Evolutionary conservation across 2,113 vertebrate species (phyloP).

Genomic region (Bufo gargarizans): DNA sequence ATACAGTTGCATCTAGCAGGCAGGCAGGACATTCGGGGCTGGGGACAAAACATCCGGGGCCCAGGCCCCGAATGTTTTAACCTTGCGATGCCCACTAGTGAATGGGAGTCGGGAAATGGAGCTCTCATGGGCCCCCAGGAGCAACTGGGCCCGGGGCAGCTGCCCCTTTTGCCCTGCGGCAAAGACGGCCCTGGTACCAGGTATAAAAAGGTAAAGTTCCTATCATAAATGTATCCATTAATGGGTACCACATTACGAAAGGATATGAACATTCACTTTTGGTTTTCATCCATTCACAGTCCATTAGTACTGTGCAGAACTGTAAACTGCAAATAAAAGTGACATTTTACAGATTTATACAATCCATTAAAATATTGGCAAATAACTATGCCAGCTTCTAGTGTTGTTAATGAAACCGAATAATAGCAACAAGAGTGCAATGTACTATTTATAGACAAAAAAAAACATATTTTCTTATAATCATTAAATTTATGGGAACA

Average conservation of each 20-base stretch:
- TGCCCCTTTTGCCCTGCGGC: no score
- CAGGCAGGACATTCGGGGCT: no score
- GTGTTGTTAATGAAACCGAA: background rate
- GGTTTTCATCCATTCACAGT: constrained; percentile 20
- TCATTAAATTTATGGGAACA: background rate
- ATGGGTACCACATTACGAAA: background rate
- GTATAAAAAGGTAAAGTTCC: background rate
- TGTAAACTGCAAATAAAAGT: background rate
- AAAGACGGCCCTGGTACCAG: no score
- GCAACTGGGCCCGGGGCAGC: no score
- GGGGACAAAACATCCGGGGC: no score
- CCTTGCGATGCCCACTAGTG: no score
- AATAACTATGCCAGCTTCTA: background rate
- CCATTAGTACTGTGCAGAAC: background rate
- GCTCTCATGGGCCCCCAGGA: no score
- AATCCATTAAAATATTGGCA: background rate
- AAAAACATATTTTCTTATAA: background rate
- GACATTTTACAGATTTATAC: background rate
- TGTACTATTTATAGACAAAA: background rate
- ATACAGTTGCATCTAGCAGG: no score
- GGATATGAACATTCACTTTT: constrained; percentile 9
- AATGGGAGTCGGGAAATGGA: no score
- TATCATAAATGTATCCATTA: background rate
- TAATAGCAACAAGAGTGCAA: background rate
- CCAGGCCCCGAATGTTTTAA: no score